Evolutionary conservation across 1,140 invertebrate species (phyloP).

Genomic region (Homarus americanus): DNA sequence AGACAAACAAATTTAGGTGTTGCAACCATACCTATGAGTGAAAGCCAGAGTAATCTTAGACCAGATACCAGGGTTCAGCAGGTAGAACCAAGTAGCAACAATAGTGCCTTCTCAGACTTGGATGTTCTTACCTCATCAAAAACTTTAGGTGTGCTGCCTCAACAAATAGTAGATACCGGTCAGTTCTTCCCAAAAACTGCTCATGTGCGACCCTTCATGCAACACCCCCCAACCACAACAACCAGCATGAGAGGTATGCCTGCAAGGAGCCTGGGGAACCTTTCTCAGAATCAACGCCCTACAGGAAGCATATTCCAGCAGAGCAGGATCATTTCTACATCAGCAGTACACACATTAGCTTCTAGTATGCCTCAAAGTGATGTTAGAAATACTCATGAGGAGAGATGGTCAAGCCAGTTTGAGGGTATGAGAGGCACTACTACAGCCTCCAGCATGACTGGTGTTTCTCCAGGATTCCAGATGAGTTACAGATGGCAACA

Average conservation of each 20-base stretch:
- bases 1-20: not conserved
- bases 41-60: not conserved
- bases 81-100: not conserved
- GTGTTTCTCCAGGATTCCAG: slow-evolving; percentile 21
- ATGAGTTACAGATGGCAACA: slow-evolving; percentile 43
- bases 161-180: slow-evolving; percentile 61
- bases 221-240: slow-evolving; percentile 8
- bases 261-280: slow-evolving; percentile 4
- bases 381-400: not conserved
- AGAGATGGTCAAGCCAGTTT: not conserved
- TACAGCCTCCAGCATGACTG: slow-evolving; percentile 35
- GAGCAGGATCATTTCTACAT: not conserved
- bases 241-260: not conserved
- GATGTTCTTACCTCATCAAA: slow-evolving; percentile 63
- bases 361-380: not conserved
- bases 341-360: not conserved
- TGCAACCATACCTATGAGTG: not conserved
- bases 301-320: not conserved
- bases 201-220: slow-evolving; percentile 69
- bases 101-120: slow-evolving; percentile 60
- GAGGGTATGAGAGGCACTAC: slow-evolving; percentile 20
- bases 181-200: slow-evolving; percentile 72
- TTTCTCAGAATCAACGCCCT: not conserved
- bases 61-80: not conserved
- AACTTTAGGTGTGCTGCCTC: slow-evolving; percentile 53